These are phyloP conservation scores for Mus spicilegus DNA, from an alignment of 2,113 vertebrate genomes.

Conservation along the genomic window DNA sequence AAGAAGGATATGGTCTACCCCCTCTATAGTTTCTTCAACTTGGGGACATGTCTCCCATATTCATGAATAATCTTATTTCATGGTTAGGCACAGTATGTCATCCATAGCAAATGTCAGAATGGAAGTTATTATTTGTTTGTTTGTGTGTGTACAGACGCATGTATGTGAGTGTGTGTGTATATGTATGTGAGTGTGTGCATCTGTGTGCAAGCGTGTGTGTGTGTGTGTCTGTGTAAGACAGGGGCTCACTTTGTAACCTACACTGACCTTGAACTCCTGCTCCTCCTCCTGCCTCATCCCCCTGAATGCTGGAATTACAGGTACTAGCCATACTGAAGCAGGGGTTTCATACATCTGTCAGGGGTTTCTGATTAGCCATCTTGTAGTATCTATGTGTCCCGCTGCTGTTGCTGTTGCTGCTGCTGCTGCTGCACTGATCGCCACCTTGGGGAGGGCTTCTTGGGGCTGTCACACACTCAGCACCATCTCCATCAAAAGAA, in stretches of 20 bases:
- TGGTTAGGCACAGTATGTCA: background rate
- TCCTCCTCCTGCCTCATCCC: background rate
- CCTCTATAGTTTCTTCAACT: background rate
- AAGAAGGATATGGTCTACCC: background rate
- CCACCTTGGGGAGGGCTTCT: background rate
- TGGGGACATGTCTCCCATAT: background rate
- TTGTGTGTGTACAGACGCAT: too few relatives aligned
- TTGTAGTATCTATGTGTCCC: background rate
- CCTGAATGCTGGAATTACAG: background rate
- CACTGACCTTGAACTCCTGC: background rate
- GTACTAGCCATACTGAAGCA: too few relatives aligned
- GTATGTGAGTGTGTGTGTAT: too few relatives aligned
- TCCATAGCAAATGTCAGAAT: background rate
- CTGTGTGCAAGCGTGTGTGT: too few relatives aligned
- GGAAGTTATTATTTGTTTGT: background rate
- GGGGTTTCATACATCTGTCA: too few relatives aligned
- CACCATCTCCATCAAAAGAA: background rate
- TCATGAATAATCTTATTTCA: background rate
- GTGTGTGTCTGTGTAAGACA: background rate
- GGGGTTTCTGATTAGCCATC: too few relatives aligned
- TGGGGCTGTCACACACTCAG: too few relatives aligned
- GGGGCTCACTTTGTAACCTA: background rate
- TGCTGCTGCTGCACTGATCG: too few relatives aligned
- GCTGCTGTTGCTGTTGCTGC: too few relatives aligned
- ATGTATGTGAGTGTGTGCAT: too few relatives aligned